Conservation (phyloP, 1,140 invertebrate species). For the Drosophila santomea region DNA sequence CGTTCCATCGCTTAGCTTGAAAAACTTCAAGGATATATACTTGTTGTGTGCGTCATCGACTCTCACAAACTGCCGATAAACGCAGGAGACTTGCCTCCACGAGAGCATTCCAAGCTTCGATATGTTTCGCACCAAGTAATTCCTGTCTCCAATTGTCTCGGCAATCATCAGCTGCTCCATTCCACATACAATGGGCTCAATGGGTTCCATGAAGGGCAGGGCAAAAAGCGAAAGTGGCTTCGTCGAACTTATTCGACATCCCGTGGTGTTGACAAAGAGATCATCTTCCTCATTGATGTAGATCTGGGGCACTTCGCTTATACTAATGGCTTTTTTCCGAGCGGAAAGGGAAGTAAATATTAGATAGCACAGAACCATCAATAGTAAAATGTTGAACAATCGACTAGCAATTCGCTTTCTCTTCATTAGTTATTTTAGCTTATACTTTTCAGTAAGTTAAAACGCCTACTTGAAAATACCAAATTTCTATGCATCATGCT, state of each 20-base stretch:
- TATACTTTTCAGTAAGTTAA: not conserved
- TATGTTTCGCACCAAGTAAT: constrained; percentile 3
- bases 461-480: not conserved
- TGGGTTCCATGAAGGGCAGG: not conserved
- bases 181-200: not conserved
- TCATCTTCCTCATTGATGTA: not conserved
- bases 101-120: not conserved
- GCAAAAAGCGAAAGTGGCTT: constrained; percentile 1
- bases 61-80: not conserved
- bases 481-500: not conserved
- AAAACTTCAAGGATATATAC: not conserved
- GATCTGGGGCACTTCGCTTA: not conserved
- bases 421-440: not conserved
- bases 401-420: not conserved
- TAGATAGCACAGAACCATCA: not conserved
- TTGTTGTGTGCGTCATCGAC: constrained; percentile 9
- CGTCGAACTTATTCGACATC: constrained; percentile 13
- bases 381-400: not conserved
- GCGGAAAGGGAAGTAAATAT: not conserved
- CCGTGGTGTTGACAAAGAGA: constrained; percentile 12
- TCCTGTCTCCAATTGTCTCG: not conserved
- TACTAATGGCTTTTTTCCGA: not conserved
- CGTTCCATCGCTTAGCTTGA: not conserved
- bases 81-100: constrained; percentile 4
- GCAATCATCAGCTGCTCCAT: constrained; percentile 7